Evolutionary conservation across 2,113 vertebrate genomes (phyloP).

Genomic region (Phoenicopterus ruber): DNA sequence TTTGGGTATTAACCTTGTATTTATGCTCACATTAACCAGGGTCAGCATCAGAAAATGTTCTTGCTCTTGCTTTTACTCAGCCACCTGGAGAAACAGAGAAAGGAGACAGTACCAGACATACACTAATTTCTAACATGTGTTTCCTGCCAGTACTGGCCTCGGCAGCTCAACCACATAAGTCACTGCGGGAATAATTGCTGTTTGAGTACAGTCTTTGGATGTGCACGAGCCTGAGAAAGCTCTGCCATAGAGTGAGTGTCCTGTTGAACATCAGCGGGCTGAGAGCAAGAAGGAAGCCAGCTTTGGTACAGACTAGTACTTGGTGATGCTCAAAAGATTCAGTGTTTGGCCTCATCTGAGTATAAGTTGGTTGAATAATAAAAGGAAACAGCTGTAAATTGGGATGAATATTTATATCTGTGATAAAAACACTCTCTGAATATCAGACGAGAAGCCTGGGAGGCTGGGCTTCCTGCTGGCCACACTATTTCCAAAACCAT

Average conservation of each 20-base stretch:
- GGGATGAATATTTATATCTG: neutral
- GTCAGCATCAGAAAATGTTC: conserved; percentile 48
- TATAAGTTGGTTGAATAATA: neutral
- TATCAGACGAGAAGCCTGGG: neutral
- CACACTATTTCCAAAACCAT: neutral
- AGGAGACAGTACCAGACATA: conserved; percentile 59
- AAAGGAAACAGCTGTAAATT: neutral
- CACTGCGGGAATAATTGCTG: neutral
- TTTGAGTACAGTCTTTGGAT: neutral
- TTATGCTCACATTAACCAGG: conserved; percentile 47
- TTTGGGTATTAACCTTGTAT: conserved; percentile 53
- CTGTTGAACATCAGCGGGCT: neutral
- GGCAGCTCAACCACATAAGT: neutral
- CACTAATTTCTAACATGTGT: conserved; percentile 62
- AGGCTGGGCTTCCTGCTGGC: neutral
- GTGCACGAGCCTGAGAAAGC: neutral
- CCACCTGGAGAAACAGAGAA: conserved; percentile 65
- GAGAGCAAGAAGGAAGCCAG: neutral
- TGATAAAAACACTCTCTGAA: neutral
- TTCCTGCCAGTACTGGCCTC: conserved; percentile 45
- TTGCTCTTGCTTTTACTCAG: conserved; percentile 31
- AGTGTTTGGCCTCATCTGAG: neutral
- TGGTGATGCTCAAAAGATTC: neutral
- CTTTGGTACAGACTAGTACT: neutral
- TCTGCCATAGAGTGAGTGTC: neutral